Conservation (phyloP, 2,888 invertebrate species). For the Heliconius ismenius region DNA sequence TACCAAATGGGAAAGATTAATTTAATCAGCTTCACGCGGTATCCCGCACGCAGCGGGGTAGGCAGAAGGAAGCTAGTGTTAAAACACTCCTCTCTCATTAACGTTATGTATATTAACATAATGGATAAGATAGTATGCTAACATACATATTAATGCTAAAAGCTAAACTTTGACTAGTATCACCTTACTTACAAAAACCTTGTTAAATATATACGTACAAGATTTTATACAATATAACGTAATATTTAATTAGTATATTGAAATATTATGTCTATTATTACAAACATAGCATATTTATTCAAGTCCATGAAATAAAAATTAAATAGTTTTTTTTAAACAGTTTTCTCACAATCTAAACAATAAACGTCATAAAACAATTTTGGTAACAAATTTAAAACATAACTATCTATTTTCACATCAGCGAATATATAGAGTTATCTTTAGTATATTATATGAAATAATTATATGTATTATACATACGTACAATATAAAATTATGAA, state of each 20-base stretch:
- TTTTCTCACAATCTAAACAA: not conserved
- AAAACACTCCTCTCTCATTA: not conserved
- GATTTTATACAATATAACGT: not conserved
- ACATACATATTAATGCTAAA: slow-evolving; percentile 29
- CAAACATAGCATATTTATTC: not conserved
- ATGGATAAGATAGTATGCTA: not conserved
- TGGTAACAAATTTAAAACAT: slow-evolving; percentile 13
- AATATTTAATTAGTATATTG: not conserved
- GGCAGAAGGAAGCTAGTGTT: too few relatives aligned
- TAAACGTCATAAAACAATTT: not conserved
- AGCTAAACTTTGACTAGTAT: slow-evolving; percentile 54
- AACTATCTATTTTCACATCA: not conserved
- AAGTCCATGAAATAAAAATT: not conserved
- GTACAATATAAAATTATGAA: slow-evolving; percentile 8
- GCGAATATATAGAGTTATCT: not conserved
- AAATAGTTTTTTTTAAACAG: not conserved
- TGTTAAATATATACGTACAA: slow-evolving; percentile 25
- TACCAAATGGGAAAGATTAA: not conserved
- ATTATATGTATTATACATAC: not conserved
- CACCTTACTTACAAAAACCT: slow-evolving; percentile 52
- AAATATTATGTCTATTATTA: not conserved
- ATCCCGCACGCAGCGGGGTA: too few relatives aligned
- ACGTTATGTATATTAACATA: not conserved
- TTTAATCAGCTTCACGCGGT: not conserved
- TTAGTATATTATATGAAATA: not conserved